These are phyloP conservation scores for Etheostoma cragini DNA, from an alignment of 2,113 vertebrate genomes.

Conservation along the genomic window DNA sequence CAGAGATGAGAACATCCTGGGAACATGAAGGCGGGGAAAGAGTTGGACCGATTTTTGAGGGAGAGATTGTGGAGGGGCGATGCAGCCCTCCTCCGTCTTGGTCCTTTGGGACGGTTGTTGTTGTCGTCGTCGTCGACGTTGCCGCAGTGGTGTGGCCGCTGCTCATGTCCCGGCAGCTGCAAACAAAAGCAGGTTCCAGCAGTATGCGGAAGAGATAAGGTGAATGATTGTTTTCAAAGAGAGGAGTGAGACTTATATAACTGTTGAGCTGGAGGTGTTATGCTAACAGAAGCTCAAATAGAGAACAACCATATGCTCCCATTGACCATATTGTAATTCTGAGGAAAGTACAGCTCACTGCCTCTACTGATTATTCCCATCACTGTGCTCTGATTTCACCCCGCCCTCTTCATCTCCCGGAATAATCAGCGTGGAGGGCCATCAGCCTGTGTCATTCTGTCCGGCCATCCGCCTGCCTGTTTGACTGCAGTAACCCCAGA, in stretches of 20 bases:
- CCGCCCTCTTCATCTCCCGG: slow-evolving; percentile 55
- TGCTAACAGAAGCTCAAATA: slow-evolving; percentile 48
- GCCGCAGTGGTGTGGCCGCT: slow-evolving; percentile 28
- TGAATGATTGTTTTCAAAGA: slow-evolving; percentile 49
- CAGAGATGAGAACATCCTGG: slow-evolving; percentile 45
- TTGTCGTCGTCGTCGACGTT: slow-evolving; percentile 22
- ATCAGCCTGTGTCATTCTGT: slow-evolving; percentile 64
- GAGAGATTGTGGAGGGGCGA: slow-evolving; percentile 65
- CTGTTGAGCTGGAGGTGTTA: slow-evolving; percentile 49
- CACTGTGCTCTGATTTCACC: slow-evolving; percentile 52
- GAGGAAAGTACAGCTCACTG: slow-evolving; percentile 61
- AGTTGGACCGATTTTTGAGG: slow-evolving; percentile 51
- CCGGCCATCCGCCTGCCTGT: slow-evolving; percentile 52
- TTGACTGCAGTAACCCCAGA: slow-evolving; percentile 73
- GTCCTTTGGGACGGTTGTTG: slow-evolving; percentile 52
- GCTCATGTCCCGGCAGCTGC: slow-evolving; percentile 49
- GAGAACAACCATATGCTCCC: slow-evolving; percentile 65
- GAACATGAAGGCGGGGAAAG: slow-evolving; percentile 1
- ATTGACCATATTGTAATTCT: slow-evolving; percentile 61
- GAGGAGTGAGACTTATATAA: slow-evolving; percentile 53
- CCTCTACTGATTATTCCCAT: slow-evolving; percentile 65
- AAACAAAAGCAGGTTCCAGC: slow-evolving; percentile 64
- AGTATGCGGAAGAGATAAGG: slow-evolving; percentile 47
- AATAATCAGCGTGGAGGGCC: slow-evolving; percentile 68
- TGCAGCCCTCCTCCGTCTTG: slow-evolving; percentile 18